Conservation (phyloP, 1,140 invertebrate species). For the Habropoda laboriosa region DNA sequence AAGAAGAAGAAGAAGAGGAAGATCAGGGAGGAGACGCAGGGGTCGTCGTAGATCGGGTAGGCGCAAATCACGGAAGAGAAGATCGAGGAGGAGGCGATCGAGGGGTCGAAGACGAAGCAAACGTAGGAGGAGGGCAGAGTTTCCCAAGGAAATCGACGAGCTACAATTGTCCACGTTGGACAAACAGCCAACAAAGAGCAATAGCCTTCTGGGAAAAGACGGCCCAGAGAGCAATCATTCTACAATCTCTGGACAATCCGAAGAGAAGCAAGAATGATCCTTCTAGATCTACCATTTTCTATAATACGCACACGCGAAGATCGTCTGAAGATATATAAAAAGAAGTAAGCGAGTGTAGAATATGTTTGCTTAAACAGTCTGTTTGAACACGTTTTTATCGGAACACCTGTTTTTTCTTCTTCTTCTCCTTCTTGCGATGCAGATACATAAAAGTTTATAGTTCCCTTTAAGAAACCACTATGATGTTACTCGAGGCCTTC, state of each 20-base stretch:
- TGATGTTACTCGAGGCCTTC: not conserved
- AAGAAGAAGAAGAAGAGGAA: conserved; percentile 1
- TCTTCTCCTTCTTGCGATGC: not conserved
- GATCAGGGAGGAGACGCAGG: not conserved
- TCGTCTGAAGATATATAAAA: not conserved
- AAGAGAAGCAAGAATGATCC: conserved; percentile 1
- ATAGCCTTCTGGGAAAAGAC: conserved; percentile 19
- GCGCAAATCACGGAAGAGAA: too few relatives aligned
- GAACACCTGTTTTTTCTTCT: too few relatives aligned
- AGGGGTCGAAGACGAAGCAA: conserved; percentile 11
- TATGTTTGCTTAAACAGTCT: not conserved
- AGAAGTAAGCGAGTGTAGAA: not conserved
- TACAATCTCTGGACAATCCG: not conserved
- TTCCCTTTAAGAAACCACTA: not conserved
- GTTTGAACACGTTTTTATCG: conserved; percentile 14
- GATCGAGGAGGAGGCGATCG: not conserved
- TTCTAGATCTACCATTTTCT: not conserved
- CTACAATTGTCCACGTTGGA: not conserved
- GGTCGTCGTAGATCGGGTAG: not conserved
- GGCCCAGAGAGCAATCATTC: conserved; percentile 2
- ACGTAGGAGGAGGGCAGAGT: not conserved
- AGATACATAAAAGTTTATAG: too few relatives aligned
- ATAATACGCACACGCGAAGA: conserved; percentile 9
- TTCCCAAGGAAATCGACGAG: not conserved
- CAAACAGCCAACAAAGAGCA: conserved; percentile 14